Conservation (phyloP, 2,797 vertebrate species). For the Todus mexicanus region DNA sequence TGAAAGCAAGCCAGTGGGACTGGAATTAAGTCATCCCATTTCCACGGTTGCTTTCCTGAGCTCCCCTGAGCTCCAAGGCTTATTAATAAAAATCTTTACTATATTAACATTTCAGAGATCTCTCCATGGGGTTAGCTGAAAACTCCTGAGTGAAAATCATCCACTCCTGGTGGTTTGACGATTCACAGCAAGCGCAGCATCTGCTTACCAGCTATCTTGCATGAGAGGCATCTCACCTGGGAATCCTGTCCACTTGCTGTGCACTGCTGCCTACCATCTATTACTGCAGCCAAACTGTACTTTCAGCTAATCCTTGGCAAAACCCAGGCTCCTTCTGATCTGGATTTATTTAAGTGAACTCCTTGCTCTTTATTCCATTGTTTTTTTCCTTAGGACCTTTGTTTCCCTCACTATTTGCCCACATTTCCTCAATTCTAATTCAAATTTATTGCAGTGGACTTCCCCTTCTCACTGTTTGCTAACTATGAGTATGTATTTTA, state of each 20-base stretch:
- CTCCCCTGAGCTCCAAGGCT: neutral
- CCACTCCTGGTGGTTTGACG: neutral
- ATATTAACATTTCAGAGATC: neutral
- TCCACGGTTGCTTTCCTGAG: neutral
- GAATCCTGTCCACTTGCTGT: too few species aligned
- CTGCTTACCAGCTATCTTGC: neutral
- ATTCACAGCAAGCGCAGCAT: neutral
- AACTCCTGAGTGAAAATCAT: neutral
- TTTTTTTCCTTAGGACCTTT: neutral
- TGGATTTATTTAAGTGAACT: neutral
- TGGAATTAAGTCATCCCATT: neutral
- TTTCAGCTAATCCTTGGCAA: neutral
- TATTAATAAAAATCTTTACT: neutral
- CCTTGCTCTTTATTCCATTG: neutral
- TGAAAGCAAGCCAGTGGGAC: neutral
- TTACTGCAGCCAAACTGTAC: neutral
- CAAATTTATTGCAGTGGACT: neutral
- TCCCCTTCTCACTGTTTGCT: neutral
- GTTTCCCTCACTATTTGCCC: neutral
- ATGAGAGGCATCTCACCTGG: rapidly evolving
- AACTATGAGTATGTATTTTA: neutral
- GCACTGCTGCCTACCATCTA: neutral
- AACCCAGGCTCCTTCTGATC: neutral
- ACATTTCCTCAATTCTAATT: neutral
- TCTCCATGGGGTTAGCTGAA: neutral